Evolutionary conservation across 2,113 vertebrate genomes (phyloP).

Genomic region (Ailurus styani): DNA sequence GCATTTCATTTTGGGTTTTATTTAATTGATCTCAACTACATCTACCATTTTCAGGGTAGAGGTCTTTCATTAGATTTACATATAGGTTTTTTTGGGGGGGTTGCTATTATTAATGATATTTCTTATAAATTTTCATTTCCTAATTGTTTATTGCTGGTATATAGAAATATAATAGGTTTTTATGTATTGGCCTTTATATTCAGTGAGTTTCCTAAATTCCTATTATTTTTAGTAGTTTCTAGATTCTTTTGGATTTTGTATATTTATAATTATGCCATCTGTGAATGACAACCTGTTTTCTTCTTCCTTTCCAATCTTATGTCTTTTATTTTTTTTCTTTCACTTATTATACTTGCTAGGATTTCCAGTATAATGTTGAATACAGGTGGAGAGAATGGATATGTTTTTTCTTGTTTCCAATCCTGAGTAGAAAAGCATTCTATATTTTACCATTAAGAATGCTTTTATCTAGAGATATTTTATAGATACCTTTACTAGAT

Average conservation of each 20-base stretch:
- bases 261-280: neutral
- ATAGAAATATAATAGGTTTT: neutral
- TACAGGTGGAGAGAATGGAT: neutral
- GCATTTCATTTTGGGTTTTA: neutral
- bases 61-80: neutral
- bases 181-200: neutral
- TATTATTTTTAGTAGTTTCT: neutral
- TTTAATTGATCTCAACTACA: neutral
- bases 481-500: neutral
- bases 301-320: slow-evolving; percentile 9
- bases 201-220: neutral
- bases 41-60: neutral
- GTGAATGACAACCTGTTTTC: neutral
- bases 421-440: neutral
- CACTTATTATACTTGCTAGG: neutral
- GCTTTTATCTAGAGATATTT: neutral
- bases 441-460: neutral
- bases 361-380: neutral
- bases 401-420: neutral
- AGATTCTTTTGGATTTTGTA: neutral
- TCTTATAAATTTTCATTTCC: slow-evolving; percentile 19
- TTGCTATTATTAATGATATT: neutral
- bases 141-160: neutral
- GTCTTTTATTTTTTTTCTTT: neutral
- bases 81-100: fast-evolving